These are phyloP conservation scores for Ganaspis brasiliensis DNA, from an alignment of 2,888 invertebrate species.

Conservation along the genomic window DNA sequence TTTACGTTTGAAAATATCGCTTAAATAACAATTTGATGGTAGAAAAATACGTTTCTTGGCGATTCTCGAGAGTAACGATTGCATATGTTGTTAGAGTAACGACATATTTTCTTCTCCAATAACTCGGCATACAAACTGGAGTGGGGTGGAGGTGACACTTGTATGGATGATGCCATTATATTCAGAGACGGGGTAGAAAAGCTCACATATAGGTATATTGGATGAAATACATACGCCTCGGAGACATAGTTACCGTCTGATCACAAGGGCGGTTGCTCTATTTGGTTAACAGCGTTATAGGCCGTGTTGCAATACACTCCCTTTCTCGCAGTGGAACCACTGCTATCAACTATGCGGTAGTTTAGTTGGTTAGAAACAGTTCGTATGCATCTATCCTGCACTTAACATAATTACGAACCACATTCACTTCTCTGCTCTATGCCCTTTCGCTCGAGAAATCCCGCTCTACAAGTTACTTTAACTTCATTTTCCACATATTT, in stretches of 20 bases:
- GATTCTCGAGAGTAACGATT: background rate
- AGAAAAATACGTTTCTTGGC: no score
- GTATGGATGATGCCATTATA: conserved; percentile 39
- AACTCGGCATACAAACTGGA: background rate
- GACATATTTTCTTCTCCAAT: conserved; percentile 30
- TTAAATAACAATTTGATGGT: no score
- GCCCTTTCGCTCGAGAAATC: background rate
- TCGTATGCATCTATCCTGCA: conserved; percentile 68
- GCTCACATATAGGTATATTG: background rate
- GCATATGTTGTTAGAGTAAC: conserved; percentile 23
- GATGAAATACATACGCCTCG: conserved; percentile 21
- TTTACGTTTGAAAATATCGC: no score
- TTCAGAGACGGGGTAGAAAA: background rate
- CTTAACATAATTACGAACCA: conserved; percentile 75
- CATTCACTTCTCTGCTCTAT: conserved; percentile 43
- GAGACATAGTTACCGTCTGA: conserved; percentile 67
- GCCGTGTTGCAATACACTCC: conserved; percentile 29
- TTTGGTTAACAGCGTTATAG: conserved; percentile 75
- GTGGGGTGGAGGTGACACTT: background rate
- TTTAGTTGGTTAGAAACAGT: conserved; percentile 63
- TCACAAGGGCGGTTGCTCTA: conserved; percentile 73
- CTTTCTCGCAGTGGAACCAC: conserved; percentile 49
- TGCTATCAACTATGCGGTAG: conserved; percentile 55
- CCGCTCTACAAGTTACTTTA: background rate
- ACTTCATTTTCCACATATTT: background rate